These are phyloP conservation scores for Antigone vipio DNA, from an alignment of 2,113 vertebrate genomes.

Conservation along the genomic window DNA sequence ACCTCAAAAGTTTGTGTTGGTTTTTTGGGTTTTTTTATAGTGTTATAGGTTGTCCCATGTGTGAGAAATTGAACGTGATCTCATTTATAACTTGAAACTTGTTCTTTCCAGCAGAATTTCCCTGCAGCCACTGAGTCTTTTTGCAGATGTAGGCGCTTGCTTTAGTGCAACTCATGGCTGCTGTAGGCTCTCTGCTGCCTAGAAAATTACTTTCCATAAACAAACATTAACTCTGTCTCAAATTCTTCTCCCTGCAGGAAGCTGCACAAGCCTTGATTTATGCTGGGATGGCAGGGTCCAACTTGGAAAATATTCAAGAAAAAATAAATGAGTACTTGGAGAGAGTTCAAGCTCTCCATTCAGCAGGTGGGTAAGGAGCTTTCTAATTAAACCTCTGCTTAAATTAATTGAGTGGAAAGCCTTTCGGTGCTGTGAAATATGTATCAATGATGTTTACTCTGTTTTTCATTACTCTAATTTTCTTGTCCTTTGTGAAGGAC, in stretches of 20 bases:
- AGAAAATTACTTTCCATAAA: too few species aligned
- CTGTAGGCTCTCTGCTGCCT: background rate
- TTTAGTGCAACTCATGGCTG: background rate
- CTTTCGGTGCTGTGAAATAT: background rate
- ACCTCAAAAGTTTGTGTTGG: background rate
- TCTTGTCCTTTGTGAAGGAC: background rate
- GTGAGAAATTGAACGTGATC: background rate
- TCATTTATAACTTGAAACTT: background rate
- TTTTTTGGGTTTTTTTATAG: background rate
- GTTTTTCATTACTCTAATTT: background rate
- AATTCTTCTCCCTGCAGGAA: constrained; percentile 70
- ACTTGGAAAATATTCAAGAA: constrained; percentile 91
- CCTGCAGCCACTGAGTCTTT: background rate
- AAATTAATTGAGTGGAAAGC: constrained; percentile 12
- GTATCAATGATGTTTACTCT: background rate
- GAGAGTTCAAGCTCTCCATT: constrained; percentile 91
- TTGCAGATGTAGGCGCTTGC: background rate
- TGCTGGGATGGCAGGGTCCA: constrained; percentile 95
- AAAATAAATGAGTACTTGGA: constrained; percentile 96
- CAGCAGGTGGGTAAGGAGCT: constrained; percentile 78
- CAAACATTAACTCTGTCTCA: background rate
- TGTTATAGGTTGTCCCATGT: background rate
- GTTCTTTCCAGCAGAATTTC: background rate
- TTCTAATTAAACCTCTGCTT: constrained; percentile 14
- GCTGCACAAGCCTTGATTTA: constrained; percentile 98